Evolutionary conservation across 2,888 invertebrate genomes (phyloP).

Genomic region (Polydrusus tereticollis): DNA sequence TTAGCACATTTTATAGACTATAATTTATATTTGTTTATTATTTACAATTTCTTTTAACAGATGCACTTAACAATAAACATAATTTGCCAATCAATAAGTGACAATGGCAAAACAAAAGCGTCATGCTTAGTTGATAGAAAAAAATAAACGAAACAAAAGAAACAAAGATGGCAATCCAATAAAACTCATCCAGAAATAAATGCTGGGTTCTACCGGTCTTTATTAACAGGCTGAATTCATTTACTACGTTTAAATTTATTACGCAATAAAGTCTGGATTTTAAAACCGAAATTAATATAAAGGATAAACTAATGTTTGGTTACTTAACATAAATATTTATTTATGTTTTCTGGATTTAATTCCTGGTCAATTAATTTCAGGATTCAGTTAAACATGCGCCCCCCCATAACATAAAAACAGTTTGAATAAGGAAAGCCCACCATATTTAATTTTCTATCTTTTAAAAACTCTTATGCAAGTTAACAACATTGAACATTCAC

Average conservation of each 20-base stretch:
- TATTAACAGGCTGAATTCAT: constrained; percentile 41
- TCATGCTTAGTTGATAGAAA: not conserved
- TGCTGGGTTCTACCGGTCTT: constrained; percentile 41
- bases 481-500: too few relatives aligned
- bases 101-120: too few relatives aligned
- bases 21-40: not conserved
- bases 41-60: too few relatives aligned
- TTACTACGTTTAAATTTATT: constrained; percentile 46
- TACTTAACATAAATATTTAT: constrained; percentile 10
- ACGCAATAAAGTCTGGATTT: constrained; percentile 37
- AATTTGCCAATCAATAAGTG: too few relatives aligned
- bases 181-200: constrained; percentile 49
- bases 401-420: too few relatives aligned
- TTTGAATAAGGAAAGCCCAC: too few relatives aligned
- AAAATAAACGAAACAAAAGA: constrained; percentile 14
- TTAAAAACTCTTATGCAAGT: too few relatives aligned
- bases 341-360: constrained; percentile 1
- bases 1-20: not conserved
- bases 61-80: too few relatives aligned
- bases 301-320: constrained; percentile 15
- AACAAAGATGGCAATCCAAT: constrained; percentile 43
- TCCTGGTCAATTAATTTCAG: not conserved
- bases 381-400: too few relatives aligned
- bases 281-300: constrained; percentile 36
- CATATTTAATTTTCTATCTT: too few relatives aligned